phyloP scores from a whole-genome alignment of 2,888 invertebrate genomes.

The Pterostichus madidus region DNA sequence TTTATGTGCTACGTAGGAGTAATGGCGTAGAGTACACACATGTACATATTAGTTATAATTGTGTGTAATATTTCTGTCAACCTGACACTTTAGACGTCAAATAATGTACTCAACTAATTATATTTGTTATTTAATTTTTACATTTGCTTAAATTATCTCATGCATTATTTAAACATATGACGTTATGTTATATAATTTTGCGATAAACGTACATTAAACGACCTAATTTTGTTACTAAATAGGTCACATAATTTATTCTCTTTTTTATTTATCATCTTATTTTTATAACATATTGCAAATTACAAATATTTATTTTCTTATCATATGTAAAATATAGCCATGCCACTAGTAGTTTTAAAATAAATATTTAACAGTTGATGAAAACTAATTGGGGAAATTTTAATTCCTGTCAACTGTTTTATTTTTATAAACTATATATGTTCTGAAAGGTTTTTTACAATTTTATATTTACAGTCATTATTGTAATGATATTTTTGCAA shows the following conservation, averaged over 20 bases:
- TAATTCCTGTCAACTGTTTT: no score
- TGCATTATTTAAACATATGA: slow-evolving; percentile 47
- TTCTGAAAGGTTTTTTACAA: no score
- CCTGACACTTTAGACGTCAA: slow-evolving; percentile 37
- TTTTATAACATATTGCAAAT: no score
- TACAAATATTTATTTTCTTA: no score
- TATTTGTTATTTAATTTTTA: slow-evolving; percentile 51
- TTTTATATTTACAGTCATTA: no score
- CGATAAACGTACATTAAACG: neutral
- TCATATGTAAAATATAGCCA: no score
- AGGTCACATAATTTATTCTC: neutral
- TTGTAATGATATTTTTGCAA: no score
- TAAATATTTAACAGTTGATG: no score
- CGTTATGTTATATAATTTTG: slow-evolving; percentile 36
- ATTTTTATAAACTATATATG: no score
- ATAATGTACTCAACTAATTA: slow-evolving; percentile 52
- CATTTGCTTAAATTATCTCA: slow-evolving; percentile 56
- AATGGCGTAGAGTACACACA: neutral
- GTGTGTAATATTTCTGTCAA: slow-evolving; percentile 46
- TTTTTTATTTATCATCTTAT: neutral
- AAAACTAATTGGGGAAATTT: no score
- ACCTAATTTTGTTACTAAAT: neutral
- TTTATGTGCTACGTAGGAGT: neutral
- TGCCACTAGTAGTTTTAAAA: no score
- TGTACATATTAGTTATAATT: slow-evolving; percentile 26